Base-by-base conservation (phyloP, 53 echinoderm and acorn worm genomes). In the Zoroaster sp. region DNA sequence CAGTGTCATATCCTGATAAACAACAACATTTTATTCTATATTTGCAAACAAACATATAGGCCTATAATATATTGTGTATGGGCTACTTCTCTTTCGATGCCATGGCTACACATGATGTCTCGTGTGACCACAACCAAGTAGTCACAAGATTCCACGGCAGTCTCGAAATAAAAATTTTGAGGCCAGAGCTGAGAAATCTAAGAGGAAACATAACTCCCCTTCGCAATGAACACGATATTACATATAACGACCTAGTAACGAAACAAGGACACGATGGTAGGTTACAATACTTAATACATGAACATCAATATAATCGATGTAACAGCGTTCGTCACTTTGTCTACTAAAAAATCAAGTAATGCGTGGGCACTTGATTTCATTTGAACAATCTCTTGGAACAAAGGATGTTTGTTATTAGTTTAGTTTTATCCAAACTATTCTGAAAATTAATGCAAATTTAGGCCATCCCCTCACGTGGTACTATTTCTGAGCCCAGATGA, bases 281-380 rank as follows among this genome's bases (percentile, higher is more conserved):
- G 63, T 59, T 76, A 76, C 31, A 7, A 25, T 41, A 40, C 47
- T 30, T 31, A 49, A 17, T 46, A 76, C 32, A 51, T 51, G 35
- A 4, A 30, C 30, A 36, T 76, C 51, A 33, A 76, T 76, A 17
- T 46, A 30, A 76, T 76, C 51, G 49, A 76, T 59, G 63, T 59
- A 25, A 59, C 63, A 28, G 35, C 32, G 36, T 76, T 18, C 76
- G 33, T 1, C 42, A 47, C 47, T 69, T 33, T 18, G 5, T 49
- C 18, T 28, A 69, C 30, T 47, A 31, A 36, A 47, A 15, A 76
- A 76, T 76, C 76, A 47, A 52, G 18, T 33, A 33, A 4, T 51
- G 76, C 76, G 76, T 76, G 76, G 76, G 76, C 76, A 76, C 45
- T 47, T 32, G 76, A 49, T 76, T 76, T 76, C 31, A 76, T 31